Conservation (phyloP, 2,888 invertebrate genomes). For the Junonia oenone region DNA sequence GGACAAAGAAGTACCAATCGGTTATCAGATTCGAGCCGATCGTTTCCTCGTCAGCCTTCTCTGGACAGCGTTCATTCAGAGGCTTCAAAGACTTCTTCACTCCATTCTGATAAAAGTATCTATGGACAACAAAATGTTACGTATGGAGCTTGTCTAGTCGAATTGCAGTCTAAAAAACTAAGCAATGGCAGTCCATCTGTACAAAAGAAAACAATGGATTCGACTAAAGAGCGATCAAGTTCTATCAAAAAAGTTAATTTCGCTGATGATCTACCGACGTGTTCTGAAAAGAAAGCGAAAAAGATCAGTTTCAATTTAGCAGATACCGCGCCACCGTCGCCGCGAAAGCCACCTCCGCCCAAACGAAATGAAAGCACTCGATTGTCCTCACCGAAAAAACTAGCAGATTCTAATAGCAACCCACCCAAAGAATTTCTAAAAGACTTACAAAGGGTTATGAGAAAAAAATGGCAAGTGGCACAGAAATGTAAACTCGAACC, state of each 20-base stretch:
- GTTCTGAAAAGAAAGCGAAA: constrained; percentile 78
- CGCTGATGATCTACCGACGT: constrained; percentile 76
- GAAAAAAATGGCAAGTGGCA: constrained; percentile 95
- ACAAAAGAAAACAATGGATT: constrained; percentile 69
- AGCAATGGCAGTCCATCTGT: constrained; percentile 57
- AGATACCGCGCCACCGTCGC: constrained; percentile 78
- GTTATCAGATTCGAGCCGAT: constrained; percentile 52
- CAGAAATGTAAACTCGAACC: constrained; percentile 94
- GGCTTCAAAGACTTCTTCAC: constrained; percentile 63
- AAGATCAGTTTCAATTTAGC: constrained; percentile 83
- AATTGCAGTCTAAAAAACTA: constrained; percentile 76
- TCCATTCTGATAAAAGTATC: constrained; percentile 62
- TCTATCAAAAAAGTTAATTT: constrained; percentile 80
- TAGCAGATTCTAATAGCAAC: constrained; percentile 85
- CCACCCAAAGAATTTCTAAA: constrained; percentile 91
- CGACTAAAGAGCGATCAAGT: constrained; percentile 33
- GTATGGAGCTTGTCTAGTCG: constrained; percentile 77
- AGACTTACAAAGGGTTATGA: constrained; percentile 94
- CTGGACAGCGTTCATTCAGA: constrained; percentile 77
- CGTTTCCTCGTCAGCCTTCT: constrained; percentile 78
- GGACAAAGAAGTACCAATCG: constrained; percentile 60
- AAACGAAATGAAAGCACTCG: constrained; percentile 87
- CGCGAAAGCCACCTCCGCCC: constrained; percentile 86
- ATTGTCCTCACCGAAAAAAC: constrained; percentile 87
- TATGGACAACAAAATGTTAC: constrained; percentile 56